Evolutionary conservation across 1,140 invertebrate species (phyloP).

Genomic region (Lamellibrachia luymesi): DNA sequence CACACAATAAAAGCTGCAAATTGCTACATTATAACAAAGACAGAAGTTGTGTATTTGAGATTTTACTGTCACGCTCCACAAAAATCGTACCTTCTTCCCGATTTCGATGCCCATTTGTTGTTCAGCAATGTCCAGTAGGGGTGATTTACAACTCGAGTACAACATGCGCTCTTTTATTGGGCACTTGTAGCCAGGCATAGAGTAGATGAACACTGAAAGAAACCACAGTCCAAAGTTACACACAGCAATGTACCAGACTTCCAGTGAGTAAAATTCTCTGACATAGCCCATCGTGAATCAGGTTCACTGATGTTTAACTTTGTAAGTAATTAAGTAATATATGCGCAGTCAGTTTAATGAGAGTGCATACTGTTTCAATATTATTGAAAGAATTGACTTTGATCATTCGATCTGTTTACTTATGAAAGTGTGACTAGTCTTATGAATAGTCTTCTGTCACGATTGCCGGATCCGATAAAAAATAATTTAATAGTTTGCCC

Average conservation of each 20-base stretch:
- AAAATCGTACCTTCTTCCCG: conserved; percentile 75
- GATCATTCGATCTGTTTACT: too few relatives aligned
- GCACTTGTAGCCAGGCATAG: conserved; percentile 92
- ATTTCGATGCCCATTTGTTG: conserved; percentile 67
- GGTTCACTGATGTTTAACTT: too few relatives aligned
- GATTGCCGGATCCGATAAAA: too few relatives aligned
- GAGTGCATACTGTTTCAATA: too few relatives aligned
- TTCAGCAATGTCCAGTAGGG: conserved; percentile 74
- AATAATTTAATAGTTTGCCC: too few relatives aligned
- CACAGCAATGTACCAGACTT: background rate
- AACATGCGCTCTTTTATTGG: conserved; percentile 96
- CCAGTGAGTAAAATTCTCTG: too few relatives aligned
- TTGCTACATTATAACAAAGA: conserved; percentile 8
- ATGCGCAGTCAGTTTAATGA: too few relatives aligned
- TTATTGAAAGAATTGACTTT: too few relatives aligned
- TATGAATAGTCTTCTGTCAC: too few relatives aligned
- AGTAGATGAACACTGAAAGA: conserved; percentile 91
- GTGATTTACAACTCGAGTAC: conserved; percentile 93
- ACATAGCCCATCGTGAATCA: too few relatives aligned
- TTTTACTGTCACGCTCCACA: background rate
- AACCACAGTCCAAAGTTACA: conserved; percentile 19
- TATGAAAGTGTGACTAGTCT: too few relatives aligned
- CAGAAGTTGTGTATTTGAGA: background rate
- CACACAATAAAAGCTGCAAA: background rate
- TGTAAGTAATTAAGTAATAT: too few relatives aligned